These are phyloP conservation scores for Alcedo atthis DNA, from an alignment of 2,797 vertebrate genomes.

Conservation along the genomic window DNA sequence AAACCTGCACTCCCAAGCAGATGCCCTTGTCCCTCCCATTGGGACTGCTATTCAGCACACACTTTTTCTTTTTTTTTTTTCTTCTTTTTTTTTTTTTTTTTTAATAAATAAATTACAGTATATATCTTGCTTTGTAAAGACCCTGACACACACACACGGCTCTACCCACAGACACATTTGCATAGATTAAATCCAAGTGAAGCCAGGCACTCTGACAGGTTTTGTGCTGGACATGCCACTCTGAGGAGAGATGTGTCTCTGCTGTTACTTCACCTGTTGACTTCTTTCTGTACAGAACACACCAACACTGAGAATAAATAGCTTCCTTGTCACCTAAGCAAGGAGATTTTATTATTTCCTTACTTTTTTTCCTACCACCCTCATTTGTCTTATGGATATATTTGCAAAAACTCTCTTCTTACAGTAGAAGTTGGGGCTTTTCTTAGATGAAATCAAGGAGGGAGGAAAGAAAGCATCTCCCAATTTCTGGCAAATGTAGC, in stretches of 20 bases:
- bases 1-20: constrained; percentile 58
- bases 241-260: constrained; percentile 2
- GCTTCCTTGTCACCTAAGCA: constrained; percentile 35
- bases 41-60: constrained; percentile 55
- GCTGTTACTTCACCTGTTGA: constrained; percentile 52
- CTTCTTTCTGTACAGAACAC: constrained; percentile 57
- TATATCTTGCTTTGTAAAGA: constrained; percentile 60
- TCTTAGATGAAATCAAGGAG: not conserved
- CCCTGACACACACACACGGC: not conserved
- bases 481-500: not conserved
- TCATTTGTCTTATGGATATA: not conserved
- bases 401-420: not conserved
- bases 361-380: not conserved
- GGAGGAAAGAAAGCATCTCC: not conserved
- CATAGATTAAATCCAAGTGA: constrained; percentile 16
- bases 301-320: constrained; percentile 53
- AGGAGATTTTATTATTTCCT: constrained; percentile 36
- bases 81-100: not conserved
- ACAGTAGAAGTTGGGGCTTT: not conserved
- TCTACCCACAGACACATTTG: not conserved
- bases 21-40: constrained; percentile 44
- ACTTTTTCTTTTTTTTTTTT: not conserved
- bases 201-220: not conserved
- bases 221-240: not conserved
- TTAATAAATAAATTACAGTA: constrained; percentile 52